Conservation (phyloP, 2,113 vertebrate species). For the Cyprinodon brontotheroides region DNA sequence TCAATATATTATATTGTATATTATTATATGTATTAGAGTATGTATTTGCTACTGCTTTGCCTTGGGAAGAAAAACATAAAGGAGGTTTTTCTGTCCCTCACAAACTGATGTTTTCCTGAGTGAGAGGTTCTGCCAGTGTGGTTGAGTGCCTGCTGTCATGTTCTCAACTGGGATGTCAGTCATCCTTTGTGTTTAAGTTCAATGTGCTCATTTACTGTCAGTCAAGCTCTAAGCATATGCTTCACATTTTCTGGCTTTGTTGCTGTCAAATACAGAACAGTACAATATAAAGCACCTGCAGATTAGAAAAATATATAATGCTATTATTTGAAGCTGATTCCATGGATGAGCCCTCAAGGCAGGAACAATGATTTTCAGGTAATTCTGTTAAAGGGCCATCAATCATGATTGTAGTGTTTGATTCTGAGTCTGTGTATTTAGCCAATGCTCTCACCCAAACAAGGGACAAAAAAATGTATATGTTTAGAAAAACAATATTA, state of each 20-base stretch:
- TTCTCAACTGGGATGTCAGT: constrained; percentile 62
- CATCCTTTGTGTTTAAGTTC: constrained; percentile 37
- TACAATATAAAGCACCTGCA: constrained; percentile 2
- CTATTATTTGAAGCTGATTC: constrained; percentile 31
- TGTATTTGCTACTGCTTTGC: neutral
- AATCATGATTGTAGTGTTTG: constrained; percentile 60
- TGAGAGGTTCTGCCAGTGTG: constrained; percentile 49
- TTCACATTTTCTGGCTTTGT: constrained; percentile 13
- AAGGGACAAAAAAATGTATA: constrained; percentile 68
- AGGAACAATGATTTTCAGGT: constrained; percentile 40
- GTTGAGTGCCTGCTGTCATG: constrained; percentile 57
- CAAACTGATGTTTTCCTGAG: constrained; percentile 63
- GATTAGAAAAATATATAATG: neutral
- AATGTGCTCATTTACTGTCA: constrained; percentile 30
- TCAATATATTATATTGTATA: constrained; percentile 6
- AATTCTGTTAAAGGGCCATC: constrained; percentile 48
- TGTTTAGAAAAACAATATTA: constrained; percentile 66
- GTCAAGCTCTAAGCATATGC: constrained; percentile 27
- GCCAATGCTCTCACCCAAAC: constrained; percentile 57
- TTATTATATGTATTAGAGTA: neutral
- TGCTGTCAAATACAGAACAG: constrained; percentile 22
- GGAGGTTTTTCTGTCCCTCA: constrained; percentile 56
- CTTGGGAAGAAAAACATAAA: constrained; percentile 58
- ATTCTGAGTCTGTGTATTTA: constrained; percentile 52
- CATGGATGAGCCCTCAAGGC: constrained; percentile 10